Conservation (phyloP, 2,113 vertebrate genomes). For the Menidia beryllina region DNA sequence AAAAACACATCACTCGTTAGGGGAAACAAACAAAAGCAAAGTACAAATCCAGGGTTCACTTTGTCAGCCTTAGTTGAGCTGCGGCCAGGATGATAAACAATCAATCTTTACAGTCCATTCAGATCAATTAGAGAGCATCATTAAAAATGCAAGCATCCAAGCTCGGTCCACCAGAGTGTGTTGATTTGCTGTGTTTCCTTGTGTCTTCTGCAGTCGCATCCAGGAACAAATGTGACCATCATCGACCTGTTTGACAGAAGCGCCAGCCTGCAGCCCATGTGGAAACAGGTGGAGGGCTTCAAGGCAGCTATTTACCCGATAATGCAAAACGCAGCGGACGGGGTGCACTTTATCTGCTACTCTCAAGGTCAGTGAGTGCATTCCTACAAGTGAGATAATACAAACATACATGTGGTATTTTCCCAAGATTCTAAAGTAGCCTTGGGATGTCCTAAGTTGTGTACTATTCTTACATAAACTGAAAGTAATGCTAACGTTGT, state of each 20-base stretch:
- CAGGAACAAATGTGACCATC: constrained; percentile 88
- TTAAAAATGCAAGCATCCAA: background rate
- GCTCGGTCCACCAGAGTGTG: background rate
- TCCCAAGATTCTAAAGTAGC: constrained; percentile 2
- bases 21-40: background rate
- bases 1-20: background rate
- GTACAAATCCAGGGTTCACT: background rate
- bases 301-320: constrained; percentile 87
- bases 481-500: background rate
- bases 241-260: constrained; percentile 89
- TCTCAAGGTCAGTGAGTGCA: constrained; percentile 78
- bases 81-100: background rate
- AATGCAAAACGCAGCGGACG: constrained; percentile 87
- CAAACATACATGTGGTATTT: constrained; percentile 28
- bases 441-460: background rate
- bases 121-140: background rate
- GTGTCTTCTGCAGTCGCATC: constrained; percentile 83
- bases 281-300: constrained; percentile 92
- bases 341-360: constrained; percentile 88
- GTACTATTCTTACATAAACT: background rate
- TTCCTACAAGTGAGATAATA: background rate
- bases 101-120: background rate
- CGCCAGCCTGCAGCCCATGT: constrained; percentile 88
- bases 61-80: constrained; percentile 17
- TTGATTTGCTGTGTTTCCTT: constrained; percentile 5